These are phyloP conservation scores for Phalacrocorax brasilianus DNA, from an alignment of 2,113 vertebrate genomes.

Conservation along the genomic window DNA sequence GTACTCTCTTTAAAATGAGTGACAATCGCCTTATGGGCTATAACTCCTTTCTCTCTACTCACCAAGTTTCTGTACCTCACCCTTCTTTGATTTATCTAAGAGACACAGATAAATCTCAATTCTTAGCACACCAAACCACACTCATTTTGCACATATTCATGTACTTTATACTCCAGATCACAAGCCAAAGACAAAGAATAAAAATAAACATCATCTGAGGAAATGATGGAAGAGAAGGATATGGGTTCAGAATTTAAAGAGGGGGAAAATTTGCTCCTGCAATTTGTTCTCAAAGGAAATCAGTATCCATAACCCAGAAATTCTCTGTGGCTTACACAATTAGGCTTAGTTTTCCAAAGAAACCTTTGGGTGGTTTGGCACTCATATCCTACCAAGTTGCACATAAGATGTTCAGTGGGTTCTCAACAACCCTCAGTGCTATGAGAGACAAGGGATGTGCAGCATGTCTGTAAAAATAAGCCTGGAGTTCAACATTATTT, in stretches of 20 bases:
- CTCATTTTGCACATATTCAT: background rate
- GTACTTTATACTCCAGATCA: background rate
- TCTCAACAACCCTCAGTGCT: background rate
- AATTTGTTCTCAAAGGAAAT: background rate
- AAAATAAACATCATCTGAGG: fast-evolving
- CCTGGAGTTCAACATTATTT: background rate
- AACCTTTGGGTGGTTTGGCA: background rate
- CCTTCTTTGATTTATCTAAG: background rate
- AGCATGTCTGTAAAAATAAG: background rate
- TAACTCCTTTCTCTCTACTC: background rate
- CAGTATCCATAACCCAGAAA: background rate
- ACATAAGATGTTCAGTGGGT: background rate
- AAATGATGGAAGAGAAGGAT: background rate
- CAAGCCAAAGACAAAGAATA: background rate
- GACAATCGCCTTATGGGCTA: background rate
- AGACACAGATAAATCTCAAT: background rate
- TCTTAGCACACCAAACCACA: background rate
- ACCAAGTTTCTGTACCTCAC: background rate
- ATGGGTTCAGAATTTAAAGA: background rate
- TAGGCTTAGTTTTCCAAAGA: background rate
- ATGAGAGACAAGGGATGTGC: background rate
- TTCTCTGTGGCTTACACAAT: background rate
- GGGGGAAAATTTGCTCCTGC: background rate
- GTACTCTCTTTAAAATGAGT: background rate
- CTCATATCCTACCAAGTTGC: background rate